Base-by-base conservation (phyloP, 2,113 vertebrate genomes). In the Scartelaos histophorus region DNA sequence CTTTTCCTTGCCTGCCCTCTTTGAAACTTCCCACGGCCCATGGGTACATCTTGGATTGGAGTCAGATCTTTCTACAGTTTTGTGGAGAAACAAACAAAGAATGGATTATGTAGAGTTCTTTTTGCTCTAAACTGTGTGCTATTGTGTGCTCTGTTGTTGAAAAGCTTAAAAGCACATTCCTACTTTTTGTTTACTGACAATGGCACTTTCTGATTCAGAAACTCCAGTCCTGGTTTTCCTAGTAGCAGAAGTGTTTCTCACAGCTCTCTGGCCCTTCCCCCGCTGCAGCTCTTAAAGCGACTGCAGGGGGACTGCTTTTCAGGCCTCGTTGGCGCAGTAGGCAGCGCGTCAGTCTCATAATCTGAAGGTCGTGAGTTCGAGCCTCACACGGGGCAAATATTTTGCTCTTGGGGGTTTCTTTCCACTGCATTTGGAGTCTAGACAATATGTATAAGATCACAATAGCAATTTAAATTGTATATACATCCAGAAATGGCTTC, bases 331-430 rank as follows among this genome's bases (percentile, higher is more conserved):
- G 85, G 86, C 85, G 85, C 88, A 89, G 85, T 86, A 84, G 83
- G 89, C 89, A 88, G 88, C 88, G 88, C 87, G 87, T 89, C 89
- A 90, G 87, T 90, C 89, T 90, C 89, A 91, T 91, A 91, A 91
- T 91, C 89, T 91, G 89, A 91, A 91, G 90, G 90, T 90, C 86
- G 90, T 90, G 90, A 90, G 88, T 90, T 91, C 88, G 86, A 91
- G 85, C 90, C 90, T 91, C 90, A 90, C 88, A 91, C 85, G 87
- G 87, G 87, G 90, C 88, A 89, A 0, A 0, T 53, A 0, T 81
- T 87, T 83, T 84, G 3, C 34, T 43, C 3, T 1, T 12, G 11
- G 1, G 0, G 17, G n/a, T 34, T 0, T n/a, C 17, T 13, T 64
- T 64, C 6, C 60, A 19, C 6, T 35, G 17, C 19, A 38, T n/a